phyloP scores from a whole-genome alignment of 2,113 vertebrate species.

The Oriolus oriolus region DNA sequence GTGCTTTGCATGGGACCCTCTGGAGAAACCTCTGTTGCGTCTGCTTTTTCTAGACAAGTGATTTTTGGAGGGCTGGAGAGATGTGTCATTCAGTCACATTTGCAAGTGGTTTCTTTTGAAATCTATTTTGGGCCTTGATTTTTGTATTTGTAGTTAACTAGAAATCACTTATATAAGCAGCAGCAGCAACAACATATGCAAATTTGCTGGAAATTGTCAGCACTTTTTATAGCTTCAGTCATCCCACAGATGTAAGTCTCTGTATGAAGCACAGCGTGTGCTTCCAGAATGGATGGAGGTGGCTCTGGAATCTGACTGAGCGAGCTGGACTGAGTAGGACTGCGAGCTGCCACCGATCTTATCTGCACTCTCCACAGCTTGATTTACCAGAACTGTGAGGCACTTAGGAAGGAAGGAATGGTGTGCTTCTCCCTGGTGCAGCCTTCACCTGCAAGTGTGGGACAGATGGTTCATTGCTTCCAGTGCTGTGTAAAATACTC shows the following conservation, averaged over 20 bases:
- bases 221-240: constrained; percentile 64
- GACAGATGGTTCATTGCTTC: not conserved
- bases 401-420: not conserved
- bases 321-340: not conserved
- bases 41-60: not conserved
- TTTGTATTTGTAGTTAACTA: constrained; percentile 48
- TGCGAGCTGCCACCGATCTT: not conserved
- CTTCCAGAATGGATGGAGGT: constrained; percentile 42
- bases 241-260: constrained; percentile 48
- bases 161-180: constrained; percentile 61
- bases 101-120: not conserved
- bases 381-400: not conserved
- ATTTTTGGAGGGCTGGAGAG: not conserved
- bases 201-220: constrained; percentile 53
- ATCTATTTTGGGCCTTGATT: not conserved
- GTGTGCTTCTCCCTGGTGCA: accelerated
- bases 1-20: not conserved
- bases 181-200: constrained; percentile 53
- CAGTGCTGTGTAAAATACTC: not conserved
- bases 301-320: constrained; percentile 41
- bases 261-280: constrained; percentile 20
- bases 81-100: constrained; percentile 15
- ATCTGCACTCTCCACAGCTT: not conserved
- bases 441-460: not conserved
- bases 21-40: not conserved